These are phyloP conservation scores for Xanthostigma xanthostigma DNA, from an alignment of 2,888 invertebrate genomes.

Conservation along the genomic window DNA sequence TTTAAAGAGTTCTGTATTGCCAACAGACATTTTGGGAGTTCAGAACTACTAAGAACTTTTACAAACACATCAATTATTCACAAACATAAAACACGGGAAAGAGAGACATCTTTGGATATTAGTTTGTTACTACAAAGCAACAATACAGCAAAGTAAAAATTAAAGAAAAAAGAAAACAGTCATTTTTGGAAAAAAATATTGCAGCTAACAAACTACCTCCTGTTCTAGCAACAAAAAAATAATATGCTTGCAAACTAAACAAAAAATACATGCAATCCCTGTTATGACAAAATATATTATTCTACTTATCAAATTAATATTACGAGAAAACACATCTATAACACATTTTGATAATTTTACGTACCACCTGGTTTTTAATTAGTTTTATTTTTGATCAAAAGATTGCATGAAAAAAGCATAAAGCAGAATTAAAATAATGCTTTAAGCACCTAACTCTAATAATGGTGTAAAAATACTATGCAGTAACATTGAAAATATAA, in stretches of 20 bases:
- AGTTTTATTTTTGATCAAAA: constrained; percentile 8
- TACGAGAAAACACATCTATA: neutral
- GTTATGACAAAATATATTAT: neutral
- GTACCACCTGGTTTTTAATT: constrained; percentile 13
- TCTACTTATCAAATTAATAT: neutral
- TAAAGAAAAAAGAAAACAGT: constrained; percentile 6
- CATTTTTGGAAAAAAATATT: no score
- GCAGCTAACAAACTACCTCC: no score
- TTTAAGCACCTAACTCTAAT: neutral
- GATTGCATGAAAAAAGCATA: constrained; percentile 15
- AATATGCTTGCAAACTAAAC: no score
- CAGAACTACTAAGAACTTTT: no score
- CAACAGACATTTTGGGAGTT: no score
- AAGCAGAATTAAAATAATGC: constrained; percentile 7
- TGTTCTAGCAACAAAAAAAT: no score
- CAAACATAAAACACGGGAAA: neutral
- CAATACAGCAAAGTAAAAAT: constrained; percentile 7
- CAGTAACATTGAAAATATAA: constrained; percentile 2
- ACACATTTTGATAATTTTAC: constrained; percentile 8
- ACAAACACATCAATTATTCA: neutral
- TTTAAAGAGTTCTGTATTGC: no score
- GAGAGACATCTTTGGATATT: constrained; percentile 6
- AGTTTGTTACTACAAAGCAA: constrained; percentile 9
- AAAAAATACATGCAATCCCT: neutral
- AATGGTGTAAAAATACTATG: constrained; percentile 10